A percentile compares a stretch with the other conserved stretches of the same genome.
Conservation (phyloP, 2,888 invertebrate genomes). For the Thera britannica region DNA sequence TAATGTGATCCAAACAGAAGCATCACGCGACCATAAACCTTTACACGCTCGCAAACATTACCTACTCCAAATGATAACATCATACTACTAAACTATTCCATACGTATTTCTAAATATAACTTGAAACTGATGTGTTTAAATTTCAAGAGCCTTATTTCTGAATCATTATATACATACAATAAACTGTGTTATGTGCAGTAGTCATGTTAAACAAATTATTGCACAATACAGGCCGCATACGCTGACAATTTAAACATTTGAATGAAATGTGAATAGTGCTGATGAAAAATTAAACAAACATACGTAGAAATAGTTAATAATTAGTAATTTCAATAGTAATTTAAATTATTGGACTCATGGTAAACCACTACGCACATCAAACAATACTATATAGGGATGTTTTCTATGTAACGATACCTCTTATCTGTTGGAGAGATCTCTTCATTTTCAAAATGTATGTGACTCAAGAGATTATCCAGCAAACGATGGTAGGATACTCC, state of each 20-base stretch:
- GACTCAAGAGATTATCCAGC: too few relatives aligned
- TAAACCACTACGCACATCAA: slow-evolving; percentile 61
- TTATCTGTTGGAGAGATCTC: too few relatives aligned
- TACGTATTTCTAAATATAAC: slow-evolving; percentile 70
- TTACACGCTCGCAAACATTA: slow-evolving; percentile 70
- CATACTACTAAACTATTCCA: slow-evolving; percentile 65
- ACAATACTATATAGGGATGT: slow-evolving; percentile 42
- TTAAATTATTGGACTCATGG: slow-evolving; percentile 49
- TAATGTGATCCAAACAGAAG: slow-evolving; percentile 63
- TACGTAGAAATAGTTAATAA: slow-evolving; percentile 19
- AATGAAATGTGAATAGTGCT: slow-evolving; percentile 22
- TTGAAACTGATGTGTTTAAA: slow-evolving; percentile 30
- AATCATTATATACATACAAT: slow-evolving; percentile 81
- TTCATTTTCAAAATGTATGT: too few relatives aligned
- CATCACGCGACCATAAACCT: slow-evolving; percentile 64
- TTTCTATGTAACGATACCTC: slow-evolving; percentile 51
- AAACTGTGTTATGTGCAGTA: slow-evolving; percentile 48
- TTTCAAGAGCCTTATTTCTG: slow-evolving; percentile 55
- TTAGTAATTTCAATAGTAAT: slow-evolving; percentile 55
- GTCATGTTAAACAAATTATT: slow-evolving; percentile 45
- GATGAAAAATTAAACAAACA: slow-evolving; percentile 23
- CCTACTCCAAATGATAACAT: slow-evolving; percentile 62
- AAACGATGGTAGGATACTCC: too few relatives aligned
- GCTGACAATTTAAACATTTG: slow-evolving; percentile 18
- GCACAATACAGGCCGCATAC: slow-evolving; percentile 43